Conservation (phyloP, 2,113 vertebrate species). For the Hippocampus abdominalis region DNA sequence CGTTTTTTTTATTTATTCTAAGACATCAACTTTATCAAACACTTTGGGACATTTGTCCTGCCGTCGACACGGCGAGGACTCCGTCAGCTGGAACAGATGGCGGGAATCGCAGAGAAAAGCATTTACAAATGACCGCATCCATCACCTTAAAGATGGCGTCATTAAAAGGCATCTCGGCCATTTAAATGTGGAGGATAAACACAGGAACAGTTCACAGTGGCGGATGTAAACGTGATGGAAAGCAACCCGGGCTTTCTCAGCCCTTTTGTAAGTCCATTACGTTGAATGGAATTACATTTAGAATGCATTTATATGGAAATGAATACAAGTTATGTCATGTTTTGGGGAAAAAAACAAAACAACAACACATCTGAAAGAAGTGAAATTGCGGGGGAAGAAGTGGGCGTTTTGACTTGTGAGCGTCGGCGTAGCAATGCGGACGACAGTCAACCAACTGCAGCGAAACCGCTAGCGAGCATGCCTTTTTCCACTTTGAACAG, state of each 20-base stretch:
- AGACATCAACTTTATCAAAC: neutral
- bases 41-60: neutral
- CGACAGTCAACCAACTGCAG: neutral
- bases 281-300: constrained; percentile 1
- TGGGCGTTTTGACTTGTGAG: neutral
- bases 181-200: constrained; percentile 11
- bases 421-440: neutral
- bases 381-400: neutral
- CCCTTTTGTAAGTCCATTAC: neutral
- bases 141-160: constrained; percentile 8
- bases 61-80: neutral
- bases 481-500: neutral
- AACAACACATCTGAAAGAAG: neutral
- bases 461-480: neutral
- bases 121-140: constrained; percentile 5
- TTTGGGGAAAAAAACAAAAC: neutral
- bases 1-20: neutral
- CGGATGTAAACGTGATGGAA: neutral
- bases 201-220: neutral
- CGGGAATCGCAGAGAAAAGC: neutral
- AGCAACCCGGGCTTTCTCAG: constrained; percentile 1
- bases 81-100: neutral
- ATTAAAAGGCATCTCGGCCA: constrained; percentile 3
- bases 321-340: neutral
- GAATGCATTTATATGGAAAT: constrained; percentile 6